phyloP scores from a whole-genome alignment of 2,113 vertebrate species.

The Macroglossus sobrinus region DNA sequence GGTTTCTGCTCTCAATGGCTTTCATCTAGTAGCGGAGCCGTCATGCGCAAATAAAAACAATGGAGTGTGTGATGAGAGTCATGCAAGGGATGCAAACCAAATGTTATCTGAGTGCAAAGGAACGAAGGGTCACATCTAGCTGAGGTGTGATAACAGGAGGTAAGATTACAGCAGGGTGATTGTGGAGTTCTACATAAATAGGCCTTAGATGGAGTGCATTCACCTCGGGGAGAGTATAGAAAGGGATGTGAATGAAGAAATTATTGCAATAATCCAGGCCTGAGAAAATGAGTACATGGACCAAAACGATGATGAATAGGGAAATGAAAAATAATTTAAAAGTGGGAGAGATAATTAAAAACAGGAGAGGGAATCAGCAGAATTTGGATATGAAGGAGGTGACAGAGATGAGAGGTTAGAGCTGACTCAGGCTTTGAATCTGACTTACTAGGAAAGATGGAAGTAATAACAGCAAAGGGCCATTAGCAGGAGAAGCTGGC shows the following conservation, averaged over 20 bases:
- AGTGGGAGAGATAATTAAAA: background rate
- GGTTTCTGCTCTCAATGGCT: background rate
- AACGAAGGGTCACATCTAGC: background rate
- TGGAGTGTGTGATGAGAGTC: background rate
- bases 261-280: background rate
- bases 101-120: background rate
- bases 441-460: background rate
- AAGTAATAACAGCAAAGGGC: background rate
- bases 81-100: background rate
- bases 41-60: background rate
- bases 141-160: background rate
- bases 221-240: background rate
- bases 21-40: background rate
- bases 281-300: conserved; percentile 21
- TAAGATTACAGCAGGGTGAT: background rate
- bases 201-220: background rate
- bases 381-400: background rate
- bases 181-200: background rate
- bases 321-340: background rate
- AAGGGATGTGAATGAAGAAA: background rate
- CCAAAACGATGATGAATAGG: background rate
- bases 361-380: background rate
- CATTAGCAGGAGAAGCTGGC: background rate
- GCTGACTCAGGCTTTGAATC: background rate
- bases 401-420: background rate